Base-by-base conservation (phyloP, 2,888 invertebrate species). In the Cheilosia pagana region DNA sequence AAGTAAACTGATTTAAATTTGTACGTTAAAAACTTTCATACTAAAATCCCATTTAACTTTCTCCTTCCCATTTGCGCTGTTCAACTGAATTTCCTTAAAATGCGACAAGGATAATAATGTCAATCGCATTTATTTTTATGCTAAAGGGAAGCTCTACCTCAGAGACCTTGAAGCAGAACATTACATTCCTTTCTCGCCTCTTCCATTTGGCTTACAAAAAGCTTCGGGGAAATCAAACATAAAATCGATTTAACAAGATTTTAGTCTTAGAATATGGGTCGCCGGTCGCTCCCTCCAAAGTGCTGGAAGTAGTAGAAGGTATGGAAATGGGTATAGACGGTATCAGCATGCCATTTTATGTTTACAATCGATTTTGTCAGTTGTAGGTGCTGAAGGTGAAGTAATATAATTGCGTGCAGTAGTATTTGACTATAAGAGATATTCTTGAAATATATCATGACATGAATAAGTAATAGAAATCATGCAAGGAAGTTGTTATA, bases 191-290 rank as follows among this genome's bases (percentile, higher is more conserved):
- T 45, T 16, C 12, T 55, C 28, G 19, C 28, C 25, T 0, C 16
- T 52, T 25, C 28, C 21, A 43, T 41, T 60, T 50, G 50, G 41
- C 39, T 60, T 25, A 39, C 70, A 59, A 60, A 72, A 45, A 53
- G 45, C 62, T 63, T 14, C 31, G n/a, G 62, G 62, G 31, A 55
- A 63, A 63, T 63, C 55, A 35, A 59, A 74, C 55, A 48, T n/a
- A 31, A 74, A 74, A 74, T 74, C 63, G 72, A 74, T 74, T 48
- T 55, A 74, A 74, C 55, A 62, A 55, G 72, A 55, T 63, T 74
- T 72, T 23, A 28, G 52, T 52, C 50, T 60, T 72, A 31, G 19
- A 28, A 71, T 52, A 23, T 28, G 41, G 41, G 52, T 60, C 16
- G 43, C 43, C 10, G 41, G 52, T 60, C 16, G 43, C 43, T 12